These are phyloP conservation scores for Diplogasteroides magnus DNA, from an alignment of 1,140 invertebrate genomes.

Conservation along the genomic window DNA sequence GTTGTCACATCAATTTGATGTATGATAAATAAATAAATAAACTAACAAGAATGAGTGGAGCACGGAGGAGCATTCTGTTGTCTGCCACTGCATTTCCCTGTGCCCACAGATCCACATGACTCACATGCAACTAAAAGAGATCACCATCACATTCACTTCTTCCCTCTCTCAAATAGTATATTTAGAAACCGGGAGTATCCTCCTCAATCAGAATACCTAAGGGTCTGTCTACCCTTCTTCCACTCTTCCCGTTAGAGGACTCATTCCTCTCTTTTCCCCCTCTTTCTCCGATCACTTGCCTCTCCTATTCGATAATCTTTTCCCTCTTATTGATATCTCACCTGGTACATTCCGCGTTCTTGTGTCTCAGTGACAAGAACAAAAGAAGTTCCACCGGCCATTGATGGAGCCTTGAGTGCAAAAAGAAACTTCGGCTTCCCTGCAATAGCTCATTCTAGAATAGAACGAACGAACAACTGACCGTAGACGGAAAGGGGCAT, in stretches of 20 bases:
- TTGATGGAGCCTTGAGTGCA: conserved; percentile 37
- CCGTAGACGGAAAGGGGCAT: conserved; percentile 30
- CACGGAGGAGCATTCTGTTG: background rate
- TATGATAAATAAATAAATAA: background rate
- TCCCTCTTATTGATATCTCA: background rate
- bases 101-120: background rate
- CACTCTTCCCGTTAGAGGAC: too few relatives aligned
- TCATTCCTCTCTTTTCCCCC: too few relatives aligned
- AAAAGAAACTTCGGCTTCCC: conserved; percentile 44
- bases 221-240: background rate
- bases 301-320: background rate
- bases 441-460: background rate
- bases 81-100: too few relatives aligned
- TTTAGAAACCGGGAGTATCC: too few relatives aligned
- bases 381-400: conserved; percentile 45
- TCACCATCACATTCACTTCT: too few relatives aligned
- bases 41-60: background rate
- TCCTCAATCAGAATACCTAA: background rate
- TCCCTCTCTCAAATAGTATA: too few relatives aligned
- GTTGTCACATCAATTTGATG: too few relatives aligned
- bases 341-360: conserved; percentile 49
- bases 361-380: conserved; percentile 46
- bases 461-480: background rate
- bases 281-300: background rate
- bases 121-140: background rate